A percentile compares a stretch with the other conserved stretches of the same genome.
These are phyloP conservation scores for Borostomias antarcticus DNA, from an alignment of 2,797 vertebrate genomes.

Conservation along the genomic window DNA sequence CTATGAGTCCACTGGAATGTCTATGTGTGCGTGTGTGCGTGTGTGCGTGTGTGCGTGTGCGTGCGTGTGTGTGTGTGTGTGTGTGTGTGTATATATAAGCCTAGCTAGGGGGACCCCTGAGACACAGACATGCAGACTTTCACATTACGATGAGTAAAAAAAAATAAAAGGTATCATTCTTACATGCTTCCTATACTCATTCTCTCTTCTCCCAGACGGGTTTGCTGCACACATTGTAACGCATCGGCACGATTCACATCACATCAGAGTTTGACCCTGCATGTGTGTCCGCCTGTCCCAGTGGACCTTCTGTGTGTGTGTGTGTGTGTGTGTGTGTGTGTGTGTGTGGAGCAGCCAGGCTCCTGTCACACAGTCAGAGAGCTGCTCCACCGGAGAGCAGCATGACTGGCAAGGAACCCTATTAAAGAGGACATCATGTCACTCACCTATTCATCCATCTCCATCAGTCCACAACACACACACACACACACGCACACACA, in stretches of 20 bases:
- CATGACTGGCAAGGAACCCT: slow-evolving; percentile 50
- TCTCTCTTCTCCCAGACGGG: too few species aligned
- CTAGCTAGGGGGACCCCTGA: too few species aligned
- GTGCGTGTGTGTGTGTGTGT: not conserved
- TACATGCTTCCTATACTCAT: too few species aligned
- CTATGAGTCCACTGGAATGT: slow-evolving; percentile 53
- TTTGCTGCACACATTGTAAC: too few species aligned
- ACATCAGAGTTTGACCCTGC: too few species aligned
- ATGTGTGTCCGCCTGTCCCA: not conserved
- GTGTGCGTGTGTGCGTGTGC: slow-evolving; percentile 1
- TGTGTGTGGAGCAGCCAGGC: not conserved
- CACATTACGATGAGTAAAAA: too few species aligned
- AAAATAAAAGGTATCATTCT: too few species aligned
- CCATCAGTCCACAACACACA: slow-evolving; percentile 8
- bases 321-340: not conserved
- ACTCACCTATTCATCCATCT: slow-evolving; percentile 28
- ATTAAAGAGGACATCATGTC: slow-evolving; percentile 55
- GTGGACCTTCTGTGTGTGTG: slow-evolving; percentile 29
- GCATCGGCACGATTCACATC: too few species aligned
- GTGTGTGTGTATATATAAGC: not conserved
- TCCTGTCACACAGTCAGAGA: slow-evolving; percentile 32
- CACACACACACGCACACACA: slow-evolving; percentile 6
- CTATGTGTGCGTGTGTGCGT: slow-evolving; percentile 27
- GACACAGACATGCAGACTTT: too few species aligned
- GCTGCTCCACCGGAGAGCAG: slow-evolving; percentile 32